A percentile compares a stretch with the other conserved stretches of the same genome.
phyloP scores from a whole-genome alignment of 64 coral and sea anemone species.

The Actinia tenebrosa region DNA sequence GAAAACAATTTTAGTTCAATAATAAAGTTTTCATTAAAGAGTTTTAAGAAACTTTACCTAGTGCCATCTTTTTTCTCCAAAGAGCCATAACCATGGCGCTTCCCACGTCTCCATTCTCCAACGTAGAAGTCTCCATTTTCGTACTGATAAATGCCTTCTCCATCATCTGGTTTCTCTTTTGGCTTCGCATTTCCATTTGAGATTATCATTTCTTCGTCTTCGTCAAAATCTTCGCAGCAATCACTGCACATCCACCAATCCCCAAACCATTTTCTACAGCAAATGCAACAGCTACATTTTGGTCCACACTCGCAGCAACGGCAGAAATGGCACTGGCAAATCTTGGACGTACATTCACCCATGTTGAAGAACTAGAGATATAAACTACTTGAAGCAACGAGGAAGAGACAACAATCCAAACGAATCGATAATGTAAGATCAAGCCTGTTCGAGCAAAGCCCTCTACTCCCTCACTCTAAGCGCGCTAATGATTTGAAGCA shows the following conservation, averaged over 20 bases:
- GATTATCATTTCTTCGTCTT: conserved; percentile 57
- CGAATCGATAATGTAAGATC: neutral
- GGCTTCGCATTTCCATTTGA: conserved; percentile 32
- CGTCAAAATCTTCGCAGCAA: conserved; percentile 76
- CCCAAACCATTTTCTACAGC: conserved; percentile 68
- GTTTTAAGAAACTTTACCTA: conserved; percentile 21
- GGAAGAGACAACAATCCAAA: neutral
- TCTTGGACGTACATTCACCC: conserved; percentile 75
- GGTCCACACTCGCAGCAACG: conserved; percentile 71
- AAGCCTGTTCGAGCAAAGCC: neutral
- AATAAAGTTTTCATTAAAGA: neutral
- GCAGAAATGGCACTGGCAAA: conserved; percentile 81
- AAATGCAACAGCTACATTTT: conserved; percentile 61
- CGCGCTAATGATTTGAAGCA: neutral
- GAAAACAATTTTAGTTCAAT: neutral
- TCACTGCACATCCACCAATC: conserved; percentile 98
- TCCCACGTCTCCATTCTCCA: conserved; percentile 83
- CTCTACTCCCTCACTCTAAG: neutral
- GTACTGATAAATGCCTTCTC: conserved; percentile 89
- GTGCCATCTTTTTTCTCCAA: conserved; percentile 73
- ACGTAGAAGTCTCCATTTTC: conserved; percentile 88
- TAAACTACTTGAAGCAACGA: neutral
- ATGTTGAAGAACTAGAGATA: conserved; percentile 17
- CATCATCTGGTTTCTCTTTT: conserved; percentile 68
- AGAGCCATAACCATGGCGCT: conserved; percentile 77